Percentiles rank a stretch among this genome's conserved stretches.
Evolutionary conservation across 2,888 invertebrate species (phyloP).

Genomic region (Xylota sylvarum): DNA sequence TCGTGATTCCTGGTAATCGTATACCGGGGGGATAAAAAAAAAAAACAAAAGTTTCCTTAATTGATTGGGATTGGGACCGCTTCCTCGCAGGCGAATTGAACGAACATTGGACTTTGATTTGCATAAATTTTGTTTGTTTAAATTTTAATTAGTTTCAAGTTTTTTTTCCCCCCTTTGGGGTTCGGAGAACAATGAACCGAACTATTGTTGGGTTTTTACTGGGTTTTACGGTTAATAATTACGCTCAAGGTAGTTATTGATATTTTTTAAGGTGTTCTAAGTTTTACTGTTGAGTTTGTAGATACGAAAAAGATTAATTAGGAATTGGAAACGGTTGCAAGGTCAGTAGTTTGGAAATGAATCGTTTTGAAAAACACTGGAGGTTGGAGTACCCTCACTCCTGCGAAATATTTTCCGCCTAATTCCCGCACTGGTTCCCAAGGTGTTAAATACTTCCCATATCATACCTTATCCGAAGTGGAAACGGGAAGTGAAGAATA

Average conservation of each 20-base stretch:
- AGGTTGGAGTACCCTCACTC: too few relatives aligned
- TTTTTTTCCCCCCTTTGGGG: slow-evolving; percentile 15
- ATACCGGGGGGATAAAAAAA: slow-evolving; percentile 54
- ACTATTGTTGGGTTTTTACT: background rate
- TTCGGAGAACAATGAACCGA: slow-evolving; percentile 38
- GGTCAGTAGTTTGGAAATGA: too few relatives aligned
- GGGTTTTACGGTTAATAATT: background rate
- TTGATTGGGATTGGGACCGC: slow-evolving; percentile 79
- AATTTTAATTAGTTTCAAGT: slow-evolving; percentile 82
- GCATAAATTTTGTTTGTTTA: slow-evolving; percentile 82
- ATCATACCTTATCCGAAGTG: too few relatives aligned
- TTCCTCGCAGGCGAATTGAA: slow-evolving; percentile 36
- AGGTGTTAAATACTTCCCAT: too few relatives aligned
- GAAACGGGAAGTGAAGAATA: too few relatives aligned
- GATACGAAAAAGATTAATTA: too few relatives aligned
- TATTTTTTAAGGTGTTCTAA: background rate
- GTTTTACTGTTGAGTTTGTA: too few relatives aligned
- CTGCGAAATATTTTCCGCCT: too few relatives aligned
- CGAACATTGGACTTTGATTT: slow-evolving; percentile 80
- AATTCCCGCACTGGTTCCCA: too few relatives aligned
- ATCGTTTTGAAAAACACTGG: too few relatives aligned
- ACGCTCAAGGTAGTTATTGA: background rate
- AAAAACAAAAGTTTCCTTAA: slow-evolving; percentile 79
- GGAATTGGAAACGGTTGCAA: too few relatives aligned
- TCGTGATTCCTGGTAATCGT: slow-evolving; percentile 78